These are phyloP conservation scores for Adelosebastes latens DNA, from an alignment of 2,797 vertebrate species.

Conservation along the genomic window DNA sequence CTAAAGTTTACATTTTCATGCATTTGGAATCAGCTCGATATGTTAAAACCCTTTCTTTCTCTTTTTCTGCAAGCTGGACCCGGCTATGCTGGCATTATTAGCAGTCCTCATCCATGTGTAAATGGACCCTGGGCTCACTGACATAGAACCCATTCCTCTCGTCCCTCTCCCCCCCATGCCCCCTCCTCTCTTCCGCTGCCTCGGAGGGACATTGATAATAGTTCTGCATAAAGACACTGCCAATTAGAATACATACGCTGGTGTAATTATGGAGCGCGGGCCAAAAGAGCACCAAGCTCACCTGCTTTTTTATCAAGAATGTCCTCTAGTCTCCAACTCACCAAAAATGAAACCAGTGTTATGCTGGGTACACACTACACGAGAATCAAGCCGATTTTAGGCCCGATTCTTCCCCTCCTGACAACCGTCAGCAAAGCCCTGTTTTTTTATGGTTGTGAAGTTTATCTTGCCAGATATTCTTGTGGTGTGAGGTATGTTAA, in stretches of 20 bases:
- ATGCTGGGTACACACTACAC: not conserved
- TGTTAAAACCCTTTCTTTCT: conserved; percentile 45
- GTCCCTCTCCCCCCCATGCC: not conserved
- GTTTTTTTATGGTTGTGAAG: too few species aligned
- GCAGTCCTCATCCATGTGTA: conserved; percentile 67
- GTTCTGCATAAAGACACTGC: conserved; percentile 81
- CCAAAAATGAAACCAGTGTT: conserved; percentile 33
- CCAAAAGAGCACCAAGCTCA: conserved; percentile 70
- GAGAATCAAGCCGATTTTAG: too few species aligned
- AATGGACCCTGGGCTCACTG: conserved; percentile 69
- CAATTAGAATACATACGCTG: conserved; percentile 80
- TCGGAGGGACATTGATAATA: conserved; percentile 82
- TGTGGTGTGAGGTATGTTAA: too few species aligned
- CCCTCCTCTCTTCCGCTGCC: conserved; percentile 57
- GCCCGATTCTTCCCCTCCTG: too few species aligned
- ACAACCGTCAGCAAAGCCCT: too few species aligned
- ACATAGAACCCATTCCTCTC: conserved; percentile 59
- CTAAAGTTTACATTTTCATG: conserved; percentile 56
- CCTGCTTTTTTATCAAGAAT: conserved; percentile 59
- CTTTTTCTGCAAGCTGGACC: conserved; percentile 28
- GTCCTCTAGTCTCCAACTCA: conserved; percentile 6
- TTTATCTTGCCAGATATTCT: too few species aligned
- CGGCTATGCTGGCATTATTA: conserved; percentile 59
- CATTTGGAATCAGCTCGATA: conserved; percentile 53
- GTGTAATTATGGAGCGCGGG: conserved; percentile 78